These are phyloP conservation scores for Hiodon tergisus DNA, from an alignment of 2,113 vertebrate genomes.

Conservation along the genomic window DNA sequence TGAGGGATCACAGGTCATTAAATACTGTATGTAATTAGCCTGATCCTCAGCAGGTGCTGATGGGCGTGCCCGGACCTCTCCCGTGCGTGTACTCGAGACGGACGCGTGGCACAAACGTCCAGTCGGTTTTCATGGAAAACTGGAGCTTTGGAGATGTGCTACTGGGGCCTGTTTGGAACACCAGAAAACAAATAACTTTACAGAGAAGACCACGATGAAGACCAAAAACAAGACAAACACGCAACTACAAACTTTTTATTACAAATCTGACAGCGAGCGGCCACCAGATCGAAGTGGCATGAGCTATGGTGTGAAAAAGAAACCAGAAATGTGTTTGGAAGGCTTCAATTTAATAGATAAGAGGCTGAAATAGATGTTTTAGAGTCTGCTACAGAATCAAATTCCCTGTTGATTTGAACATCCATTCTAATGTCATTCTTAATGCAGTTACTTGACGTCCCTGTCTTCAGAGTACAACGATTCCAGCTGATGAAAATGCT, in stretches of 20 bases:
- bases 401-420: constrained; percentile 1
- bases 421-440: constrained; percentile 19
- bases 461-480: background rate
- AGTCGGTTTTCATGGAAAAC: background rate
- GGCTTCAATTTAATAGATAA: background rate
- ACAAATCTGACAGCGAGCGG: constrained; percentile 4
- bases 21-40: too few relatives aligned
- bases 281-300: background rate
- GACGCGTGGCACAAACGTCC: too few relatives aligned
- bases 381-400: background rate
- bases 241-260: constrained; percentile 10
- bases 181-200: background rate
- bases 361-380: constrained; percentile 8
- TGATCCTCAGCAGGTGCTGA: too few relatives aligned
- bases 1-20: too few relatives aligned
- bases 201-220: background rate
- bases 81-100: too few relatives aligned
- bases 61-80: too few relatives aligned
- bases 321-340: constrained; percentile 1
- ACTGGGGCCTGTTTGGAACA: background rate
- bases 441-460: constrained; percentile 14
- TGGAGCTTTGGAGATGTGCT: background rate
- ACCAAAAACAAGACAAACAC: background rate
- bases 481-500: constrained; percentile 10
- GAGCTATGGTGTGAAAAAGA: background rate